These are phyloP conservation scores for Hypena proboscidalis DNA, from an alignment of 2,888 invertebrate species.

Conservation along the genomic window DNA sequence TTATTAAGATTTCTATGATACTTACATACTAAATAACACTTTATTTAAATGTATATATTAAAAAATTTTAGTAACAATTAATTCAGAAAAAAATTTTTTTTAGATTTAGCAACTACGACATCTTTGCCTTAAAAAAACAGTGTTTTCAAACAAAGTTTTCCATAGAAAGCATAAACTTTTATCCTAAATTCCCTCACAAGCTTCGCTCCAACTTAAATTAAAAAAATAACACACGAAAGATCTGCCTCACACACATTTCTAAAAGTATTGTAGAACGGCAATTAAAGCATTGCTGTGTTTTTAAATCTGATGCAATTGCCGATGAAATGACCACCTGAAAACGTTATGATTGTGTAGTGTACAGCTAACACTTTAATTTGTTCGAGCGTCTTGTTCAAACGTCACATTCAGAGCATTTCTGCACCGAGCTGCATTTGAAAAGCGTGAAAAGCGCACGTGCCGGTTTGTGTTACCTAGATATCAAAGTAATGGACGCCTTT, in stretches of 20 bases:
- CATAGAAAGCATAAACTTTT: too few species aligned
- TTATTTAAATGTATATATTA: too few species aligned
- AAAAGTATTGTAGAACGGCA: conserved; percentile 18
- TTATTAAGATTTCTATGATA: too few species aligned
- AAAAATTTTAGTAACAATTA: too few species aligned
- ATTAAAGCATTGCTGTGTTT: conserved; percentile 33
- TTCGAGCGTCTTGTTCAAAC: conserved; percentile 44
- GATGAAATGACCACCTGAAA: conserved; percentile 30
- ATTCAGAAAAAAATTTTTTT: too few species aligned
- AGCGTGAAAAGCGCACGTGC: conserved; percentile 48
- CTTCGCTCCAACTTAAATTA: conserved; percentile 20
- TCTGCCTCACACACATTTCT: conserved; percentile 6
- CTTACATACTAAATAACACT: too few species aligned
- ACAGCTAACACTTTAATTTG: conserved; percentile 42
- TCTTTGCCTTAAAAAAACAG: too few species aligned
- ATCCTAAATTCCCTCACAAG: too few species aligned
- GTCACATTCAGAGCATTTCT: conserved; percentile 49
- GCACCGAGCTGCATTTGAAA: conserved; percentile 48
- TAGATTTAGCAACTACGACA: too few species aligned
- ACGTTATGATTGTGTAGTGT: conserved; percentile 26
- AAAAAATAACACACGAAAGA: conserved; percentile 28
- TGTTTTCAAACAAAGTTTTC: too few species aligned
- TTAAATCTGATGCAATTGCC: conserved; percentile 41
- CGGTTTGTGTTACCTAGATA: conserved; percentile 34
- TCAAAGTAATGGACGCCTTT: conserved; percentile 28